Conservation (phyloP, 2,888 invertebrate species). For the Cantharis flavilabris region DNA sequence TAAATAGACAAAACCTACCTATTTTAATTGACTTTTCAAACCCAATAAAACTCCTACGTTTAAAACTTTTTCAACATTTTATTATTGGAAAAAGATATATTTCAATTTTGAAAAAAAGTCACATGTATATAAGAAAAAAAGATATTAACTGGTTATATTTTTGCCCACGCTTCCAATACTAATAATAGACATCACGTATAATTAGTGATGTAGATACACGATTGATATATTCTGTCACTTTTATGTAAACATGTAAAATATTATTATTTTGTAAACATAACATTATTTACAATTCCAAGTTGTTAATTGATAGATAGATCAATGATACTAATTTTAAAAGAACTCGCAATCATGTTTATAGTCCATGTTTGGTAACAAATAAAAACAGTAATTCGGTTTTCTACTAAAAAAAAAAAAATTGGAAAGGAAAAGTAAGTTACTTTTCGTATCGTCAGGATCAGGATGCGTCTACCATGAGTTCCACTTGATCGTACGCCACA, state of each 20-base stretch:
- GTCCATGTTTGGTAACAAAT: background rate
- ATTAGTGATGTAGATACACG: background rate
- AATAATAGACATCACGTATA: background rate
- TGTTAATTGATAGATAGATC: background rate
- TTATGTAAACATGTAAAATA: slow-evolving; percentile 11
- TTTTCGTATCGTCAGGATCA: background rate
- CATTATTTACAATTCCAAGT: background rate
- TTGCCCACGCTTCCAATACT: background rate
- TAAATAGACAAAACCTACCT: background rate
- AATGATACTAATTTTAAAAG: background rate
- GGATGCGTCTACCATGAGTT: no score
- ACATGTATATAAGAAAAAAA: background rate
- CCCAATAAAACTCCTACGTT: background rate
- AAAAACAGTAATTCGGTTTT: background rate
- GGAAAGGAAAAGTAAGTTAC: background rate
- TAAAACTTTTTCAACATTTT: background rate
- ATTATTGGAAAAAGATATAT: background rate
- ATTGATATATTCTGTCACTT: slow-evolving; percentile 17
- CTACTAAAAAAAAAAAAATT: background rate
- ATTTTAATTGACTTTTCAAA: background rate
- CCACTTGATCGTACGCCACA: background rate
- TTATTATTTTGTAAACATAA: background rate
- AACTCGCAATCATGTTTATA: background rate
- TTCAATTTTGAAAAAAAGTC: background rate
- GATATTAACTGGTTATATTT: slow-evolving; percentile 1